Evolutionary conservation across 2,113 vertebrate species (phyloP).

Genomic region (Limnothrissa miodon): DNA sequence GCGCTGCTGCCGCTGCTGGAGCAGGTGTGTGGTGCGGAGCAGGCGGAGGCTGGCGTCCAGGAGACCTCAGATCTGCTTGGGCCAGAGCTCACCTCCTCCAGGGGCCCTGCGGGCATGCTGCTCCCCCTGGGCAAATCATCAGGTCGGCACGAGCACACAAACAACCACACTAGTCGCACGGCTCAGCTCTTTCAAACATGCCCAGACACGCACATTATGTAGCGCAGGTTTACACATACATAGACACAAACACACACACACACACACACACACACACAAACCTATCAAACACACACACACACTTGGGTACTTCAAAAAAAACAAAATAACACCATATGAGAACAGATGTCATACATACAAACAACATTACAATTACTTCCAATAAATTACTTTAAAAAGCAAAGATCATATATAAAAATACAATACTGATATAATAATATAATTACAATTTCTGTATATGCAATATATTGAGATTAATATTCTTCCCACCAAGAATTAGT

Average conservation of each 20-base stretch:
- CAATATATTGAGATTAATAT: too few relatives aligned
- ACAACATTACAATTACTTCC: too few relatives aligned
- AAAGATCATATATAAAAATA: too few relatives aligned
- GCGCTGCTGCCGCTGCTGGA: constrained; percentile 87
- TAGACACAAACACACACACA: neutral
- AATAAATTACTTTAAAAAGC: too few relatives aligned
- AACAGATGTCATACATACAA: neutral
- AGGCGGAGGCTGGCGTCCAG: constrained; percentile 65
- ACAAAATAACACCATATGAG: neutral
- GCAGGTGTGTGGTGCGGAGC: constrained; percentile 78
- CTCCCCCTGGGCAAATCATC: constrained; percentile 84
- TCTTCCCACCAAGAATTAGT: neutral
- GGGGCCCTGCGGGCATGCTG: constrained; percentile 78
- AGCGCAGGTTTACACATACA: neutral
- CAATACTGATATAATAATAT: too few relatives aligned
- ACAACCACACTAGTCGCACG: neutral
- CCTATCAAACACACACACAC: neutral
- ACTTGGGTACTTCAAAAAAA: too few relatives aligned
- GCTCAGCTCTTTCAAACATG: neutral
- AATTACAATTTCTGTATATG: too few relatives aligned
- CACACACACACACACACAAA: neutral
- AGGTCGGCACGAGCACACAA: constrained; percentile 65
- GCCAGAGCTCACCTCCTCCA: constrained; percentile 83
- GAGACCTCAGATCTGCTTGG: constrained; percentile 87
- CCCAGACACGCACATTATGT: too few relatives aligned